Evolutionary conservation across 2,888 invertebrate genomes (phyloP), one percentile per base, ranked within the genome.

Genomic region (Cataglyphis rosenhaueri): DNA sequence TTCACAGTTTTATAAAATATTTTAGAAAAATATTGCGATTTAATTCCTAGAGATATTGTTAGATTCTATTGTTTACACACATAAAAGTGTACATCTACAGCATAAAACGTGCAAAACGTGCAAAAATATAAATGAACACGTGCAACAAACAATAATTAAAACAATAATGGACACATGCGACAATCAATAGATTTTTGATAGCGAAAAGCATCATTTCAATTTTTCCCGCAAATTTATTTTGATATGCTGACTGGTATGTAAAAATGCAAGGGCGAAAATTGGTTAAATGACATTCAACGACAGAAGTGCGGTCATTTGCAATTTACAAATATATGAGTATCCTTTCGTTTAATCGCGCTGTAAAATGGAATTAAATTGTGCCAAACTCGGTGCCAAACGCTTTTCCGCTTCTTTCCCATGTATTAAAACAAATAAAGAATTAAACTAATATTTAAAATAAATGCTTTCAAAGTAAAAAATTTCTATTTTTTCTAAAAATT

Each of bases 181-280:
- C 52, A 52, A 64, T 75, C 3, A 29, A 68, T 29, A 18, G 9
- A 57, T 70, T 70, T 41, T 21, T 2, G n/a, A 68, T 41, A 29
- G 25, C 25, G n/a, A 75, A 12, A 32, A 48, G 38, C 21, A 25
- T 76, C 21, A 32, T 68, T 25, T 8, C 32, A n/a, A 78, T 78
- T 25, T 29, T n/a, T 68, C 68, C 9, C 41, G 35, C 29, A 41
- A 25, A 76, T 68, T 68, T 57, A 29, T 57, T 68, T 57, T 66
- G 41, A 21, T 57, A 29, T 57, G 57, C 41, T 66, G 41, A 21
- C 5, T 64, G 12, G 12, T 52, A 62, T 21, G 6, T 61, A 61
- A n/a, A 48, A 48, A 57, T 10, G 1, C 9, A 2, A 25, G 12
- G 1, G 8, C 15, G 25, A 25, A 38, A 38, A 15, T 76, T n/a